phyloP scores from a whole-genome alignment of 2,888 invertebrate species.

The Drosophila falleni region DNA sequence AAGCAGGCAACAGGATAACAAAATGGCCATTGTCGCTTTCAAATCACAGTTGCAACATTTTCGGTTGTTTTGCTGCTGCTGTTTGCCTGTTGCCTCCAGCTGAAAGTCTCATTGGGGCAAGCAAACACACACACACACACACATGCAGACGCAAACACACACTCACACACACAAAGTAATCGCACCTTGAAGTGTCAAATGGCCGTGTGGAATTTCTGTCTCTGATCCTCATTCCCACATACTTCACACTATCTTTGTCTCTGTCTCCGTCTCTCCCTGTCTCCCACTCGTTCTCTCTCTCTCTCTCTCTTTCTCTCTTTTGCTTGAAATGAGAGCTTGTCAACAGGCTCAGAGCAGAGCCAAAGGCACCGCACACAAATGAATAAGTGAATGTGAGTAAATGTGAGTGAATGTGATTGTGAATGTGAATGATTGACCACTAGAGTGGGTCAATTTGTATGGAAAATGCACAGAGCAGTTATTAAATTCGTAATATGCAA shows the following conservation, averaged over 20 bases:
- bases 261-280: no score
- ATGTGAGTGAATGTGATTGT: conserved; percentile 9
- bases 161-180: conserved; percentile 5
- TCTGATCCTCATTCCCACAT: conserved; percentile 8
- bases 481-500: no score
- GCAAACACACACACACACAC: conserved; percentile 12
- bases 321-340: conserved; percentile 58
- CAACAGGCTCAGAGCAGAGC: conserved; percentile 36
- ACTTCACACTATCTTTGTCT: not conserved
- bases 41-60: conserved; percentile 31
- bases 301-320: conserved; percentile 15
- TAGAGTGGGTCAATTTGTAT: no score
- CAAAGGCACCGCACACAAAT: conserved; percentile 10
- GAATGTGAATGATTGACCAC: conserved; percentile 22
- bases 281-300: conserved; percentile 6
- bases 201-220: conserved; percentile 35
- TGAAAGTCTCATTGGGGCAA: not conserved
- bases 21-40: conserved; percentile 18
- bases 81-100: conserved; percentile 26
- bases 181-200: conserved; percentile 59
- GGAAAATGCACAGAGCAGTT: no score
- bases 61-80: conserved; percentile 12
- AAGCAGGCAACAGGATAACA: conserved; percentile 19
- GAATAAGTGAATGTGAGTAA: conserved; percentile 14
- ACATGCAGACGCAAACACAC: not conserved